Conservation (phyloP, 2,888 invertebrate species). For the Apamea sordens region DNA sequence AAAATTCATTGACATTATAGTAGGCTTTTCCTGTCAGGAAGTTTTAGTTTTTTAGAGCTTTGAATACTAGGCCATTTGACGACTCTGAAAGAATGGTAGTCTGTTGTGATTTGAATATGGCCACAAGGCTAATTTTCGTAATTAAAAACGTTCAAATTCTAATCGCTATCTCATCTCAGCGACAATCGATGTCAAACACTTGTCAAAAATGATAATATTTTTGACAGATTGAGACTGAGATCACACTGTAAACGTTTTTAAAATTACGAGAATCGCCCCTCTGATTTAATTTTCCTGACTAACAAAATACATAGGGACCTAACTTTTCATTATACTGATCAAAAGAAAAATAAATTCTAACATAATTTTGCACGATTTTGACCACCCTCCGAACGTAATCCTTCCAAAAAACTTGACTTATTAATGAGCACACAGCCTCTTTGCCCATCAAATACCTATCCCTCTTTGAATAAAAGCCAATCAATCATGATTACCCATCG, state of each 20-base stretch:
- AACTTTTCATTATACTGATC: background rate
- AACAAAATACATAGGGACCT: background rate
- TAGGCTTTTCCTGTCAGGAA: too few relatives aligned
- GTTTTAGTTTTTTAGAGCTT: background rate
- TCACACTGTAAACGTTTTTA: too few relatives aligned
- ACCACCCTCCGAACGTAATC: background rate
- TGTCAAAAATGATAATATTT: background rate
- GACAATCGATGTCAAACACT: background rate
- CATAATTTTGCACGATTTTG: background rate
- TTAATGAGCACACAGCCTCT: slow-evolving; percentile 12
- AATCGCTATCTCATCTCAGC: background rate
- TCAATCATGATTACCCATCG: slow-evolving; percentile 52
- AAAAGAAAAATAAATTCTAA: background rate
- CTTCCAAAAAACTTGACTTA: slow-evolving; percentile 24
- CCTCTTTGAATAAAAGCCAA: slow-evolving; percentile 41
- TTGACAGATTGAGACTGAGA: background rate
- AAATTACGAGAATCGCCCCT: background rate
- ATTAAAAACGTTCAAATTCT: background rate
- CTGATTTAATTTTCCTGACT: background rate
- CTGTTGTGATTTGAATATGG: background rate
- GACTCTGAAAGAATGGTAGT: background rate
- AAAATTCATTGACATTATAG: too few relatives aligned
- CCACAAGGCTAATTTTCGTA: background rate
- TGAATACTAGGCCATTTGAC: background rate
- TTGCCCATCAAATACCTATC: slow-evolving; percentile 25